A percentile compares a stretch with the other conserved stretches of the same genome.
Conservation (phyloP, 2,113 vertebrate species). For the Microtus ochrogaster region DNA sequence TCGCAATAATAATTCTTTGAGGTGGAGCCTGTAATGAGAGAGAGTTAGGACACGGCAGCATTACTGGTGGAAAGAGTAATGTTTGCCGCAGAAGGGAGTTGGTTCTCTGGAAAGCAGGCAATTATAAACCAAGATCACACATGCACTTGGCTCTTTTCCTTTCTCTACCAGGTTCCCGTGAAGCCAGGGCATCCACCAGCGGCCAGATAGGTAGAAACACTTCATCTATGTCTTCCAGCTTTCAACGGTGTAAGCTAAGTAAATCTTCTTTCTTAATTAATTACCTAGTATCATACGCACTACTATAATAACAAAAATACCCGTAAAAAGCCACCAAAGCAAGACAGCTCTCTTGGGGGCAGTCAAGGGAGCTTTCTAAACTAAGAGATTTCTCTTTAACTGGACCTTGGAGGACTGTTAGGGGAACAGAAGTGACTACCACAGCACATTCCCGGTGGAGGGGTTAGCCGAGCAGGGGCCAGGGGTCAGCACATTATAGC, state of each 20-base stretch:
- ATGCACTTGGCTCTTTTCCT: neutral
- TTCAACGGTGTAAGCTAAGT: neutral
- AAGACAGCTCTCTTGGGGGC: neutral
- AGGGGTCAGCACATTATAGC: neutral
- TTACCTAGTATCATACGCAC: neutral
- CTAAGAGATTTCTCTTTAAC: neutral
- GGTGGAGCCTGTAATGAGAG: neutral
- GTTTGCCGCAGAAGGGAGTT: too few relatives aligned
- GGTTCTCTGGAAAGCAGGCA: neutral
- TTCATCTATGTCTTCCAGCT: neutral
- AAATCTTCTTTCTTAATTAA: neutral
- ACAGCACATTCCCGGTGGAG: neutral
- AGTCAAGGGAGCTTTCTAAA: neutral
- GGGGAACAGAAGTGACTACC: too few relatives aligned
- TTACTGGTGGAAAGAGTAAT: neutral
- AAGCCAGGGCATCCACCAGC: neutral
- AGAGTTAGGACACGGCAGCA: too few relatives aligned
- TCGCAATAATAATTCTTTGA: neutral
- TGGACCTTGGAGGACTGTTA: neutral
- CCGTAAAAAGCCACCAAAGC: fast-evolving
- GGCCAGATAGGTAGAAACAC: neutral
- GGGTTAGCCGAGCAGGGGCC: neutral
- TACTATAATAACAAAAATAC: neutral
- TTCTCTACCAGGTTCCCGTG: neutral
- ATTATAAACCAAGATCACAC: neutral